phyloP scores from a whole-genome alignment of 2,888 invertebrate species.

The Spicauda simplicius region DNA sequence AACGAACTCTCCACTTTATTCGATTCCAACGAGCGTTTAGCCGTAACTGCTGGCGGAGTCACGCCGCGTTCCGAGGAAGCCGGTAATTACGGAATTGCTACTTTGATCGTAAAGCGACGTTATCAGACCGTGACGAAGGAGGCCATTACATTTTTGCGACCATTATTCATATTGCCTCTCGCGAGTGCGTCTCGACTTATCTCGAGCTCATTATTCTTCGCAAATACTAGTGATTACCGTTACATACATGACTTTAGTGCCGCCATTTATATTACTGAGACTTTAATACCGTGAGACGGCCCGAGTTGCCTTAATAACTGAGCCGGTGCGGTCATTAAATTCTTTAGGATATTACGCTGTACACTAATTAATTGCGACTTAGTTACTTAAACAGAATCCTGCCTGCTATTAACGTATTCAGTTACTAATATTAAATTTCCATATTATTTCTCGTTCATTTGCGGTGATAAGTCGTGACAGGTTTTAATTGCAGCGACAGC shows the following conservation, averaged over 20 bases:
- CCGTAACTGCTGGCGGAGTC: conserved; percentile 46
- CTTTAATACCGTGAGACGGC: conserved; percentile 39
- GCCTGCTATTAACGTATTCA: conserved; percentile 22
- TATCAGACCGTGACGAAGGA: conserved; percentile 69
- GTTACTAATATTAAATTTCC: conserved; percentile 36
- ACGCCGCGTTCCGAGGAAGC: conserved; percentile 56
- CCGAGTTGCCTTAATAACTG: conserved; percentile 37
- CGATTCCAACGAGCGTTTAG: conserved; percentile 51
- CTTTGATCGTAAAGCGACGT: conserved; percentile 56
- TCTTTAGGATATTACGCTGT: conserved; percentile 38
- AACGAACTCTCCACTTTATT: conserved; percentile 33
- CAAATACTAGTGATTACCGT: conserved; percentile 48
- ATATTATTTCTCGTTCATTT: conserved; percentile 33
- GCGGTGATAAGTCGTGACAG: conserved; percentile 17
- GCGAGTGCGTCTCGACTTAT: conserved; percentile 55
- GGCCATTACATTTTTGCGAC: conserved; percentile 66
- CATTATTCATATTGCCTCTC: conserved; percentile 53
- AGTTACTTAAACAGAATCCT: conserved; percentile 36
- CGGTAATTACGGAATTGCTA: conserved; percentile 59
- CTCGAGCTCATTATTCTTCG: conserved; percentile 56
- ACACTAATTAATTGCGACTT: conserved; percentile 36
- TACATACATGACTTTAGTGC: conserved; percentile 44
- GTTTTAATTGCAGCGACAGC: conserved; percentile 31
- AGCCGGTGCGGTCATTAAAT: conserved; percentile 38
- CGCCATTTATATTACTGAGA: conserved; percentile 42